Evolutionary conservation across 2,113 vertebrate species (phyloP).

Genomic region (Archilochus colubris): DNA sequence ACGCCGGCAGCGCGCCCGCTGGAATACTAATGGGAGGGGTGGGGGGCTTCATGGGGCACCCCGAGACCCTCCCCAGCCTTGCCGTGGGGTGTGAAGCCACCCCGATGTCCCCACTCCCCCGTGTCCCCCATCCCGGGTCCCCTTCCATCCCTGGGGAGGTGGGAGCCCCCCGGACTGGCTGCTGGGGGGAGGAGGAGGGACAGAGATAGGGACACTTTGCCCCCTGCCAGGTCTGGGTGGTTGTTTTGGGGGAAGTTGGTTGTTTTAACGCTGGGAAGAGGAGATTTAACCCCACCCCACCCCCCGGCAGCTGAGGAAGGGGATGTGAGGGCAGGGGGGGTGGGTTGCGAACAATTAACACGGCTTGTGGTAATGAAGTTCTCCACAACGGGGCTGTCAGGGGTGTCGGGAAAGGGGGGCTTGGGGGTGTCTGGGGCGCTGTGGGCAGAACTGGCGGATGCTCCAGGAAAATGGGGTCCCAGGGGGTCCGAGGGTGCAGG

Average conservation of each 20-base stretch:
- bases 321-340: not conserved
- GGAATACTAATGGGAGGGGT: conserved; percentile 38
- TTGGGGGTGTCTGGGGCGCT: too few species aligned
- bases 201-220: too few species aligned
- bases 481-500: not conserved
- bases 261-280: not conserved
- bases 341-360: not conserved
- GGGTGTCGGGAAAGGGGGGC: not conserved
- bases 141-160: rapidly evolving
- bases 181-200: not conserved
- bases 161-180: not conserved
- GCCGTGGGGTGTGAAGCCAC: rapidly evolving
- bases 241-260: not conserved
- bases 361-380: rapidly evolving
- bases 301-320: not conserved
- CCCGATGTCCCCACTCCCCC: too few species aligned
- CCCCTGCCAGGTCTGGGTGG: rapidly evolving
- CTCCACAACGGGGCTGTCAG: not conserved
- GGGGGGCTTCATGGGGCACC: not conserved
- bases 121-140: not conserved
- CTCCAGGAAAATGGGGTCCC: not conserved
- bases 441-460: not conserved
- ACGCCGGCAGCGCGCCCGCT: not conserved
- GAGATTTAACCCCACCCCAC: not conserved
- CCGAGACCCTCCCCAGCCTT: rapidly evolving